Evolutionary conservation across 2,113 vertebrate genomes (phyloP).

Genomic region (Rhinopomastus cyanomelas): DNA sequence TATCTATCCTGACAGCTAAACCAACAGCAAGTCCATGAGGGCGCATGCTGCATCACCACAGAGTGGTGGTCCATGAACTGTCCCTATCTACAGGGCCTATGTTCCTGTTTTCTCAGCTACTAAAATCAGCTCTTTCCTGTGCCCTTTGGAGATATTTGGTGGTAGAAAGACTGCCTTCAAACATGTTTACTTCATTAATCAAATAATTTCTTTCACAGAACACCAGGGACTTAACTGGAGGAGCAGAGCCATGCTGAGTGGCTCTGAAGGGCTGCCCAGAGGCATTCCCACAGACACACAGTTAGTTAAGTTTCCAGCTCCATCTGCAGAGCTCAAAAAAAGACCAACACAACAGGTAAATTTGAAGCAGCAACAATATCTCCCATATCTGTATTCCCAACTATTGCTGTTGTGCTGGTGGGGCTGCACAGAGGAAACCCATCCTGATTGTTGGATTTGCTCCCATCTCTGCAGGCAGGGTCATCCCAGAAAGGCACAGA

Average conservation of each 20-base stretch:
- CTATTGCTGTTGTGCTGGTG: accelerated
- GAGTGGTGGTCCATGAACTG: not conserved
- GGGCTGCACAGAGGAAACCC: not conserved
- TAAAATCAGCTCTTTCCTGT: not conserved
- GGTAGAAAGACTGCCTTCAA: not conserved
- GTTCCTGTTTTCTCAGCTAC: not conserved
- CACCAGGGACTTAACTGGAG: not conserved
- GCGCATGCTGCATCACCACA: too few species aligned
- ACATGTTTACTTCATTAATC: slow-evolving; percentile 48
- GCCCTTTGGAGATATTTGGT: not conserved
- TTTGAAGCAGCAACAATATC: not conserved
- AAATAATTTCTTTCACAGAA: slow-evolving; percentile 1
- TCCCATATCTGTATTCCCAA: not conserved
- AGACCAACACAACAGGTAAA: not conserved
- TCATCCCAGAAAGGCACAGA: not conserved
- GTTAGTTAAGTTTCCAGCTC: not conserved
- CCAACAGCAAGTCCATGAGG: not conserved
- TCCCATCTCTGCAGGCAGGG: not conserved
- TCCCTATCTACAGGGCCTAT: not conserved
- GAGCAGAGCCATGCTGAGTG: accelerated
- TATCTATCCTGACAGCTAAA: accelerated
- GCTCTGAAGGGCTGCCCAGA: not conserved
- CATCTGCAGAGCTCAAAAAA: not conserved
- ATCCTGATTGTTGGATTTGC: not conserved
- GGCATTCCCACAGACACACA: not conserved